These are phyloP conservation scores for Andrena minutula DNA, from an alignment of 2,888 invertebrate species.

Conservation along the genomic window DNA sequence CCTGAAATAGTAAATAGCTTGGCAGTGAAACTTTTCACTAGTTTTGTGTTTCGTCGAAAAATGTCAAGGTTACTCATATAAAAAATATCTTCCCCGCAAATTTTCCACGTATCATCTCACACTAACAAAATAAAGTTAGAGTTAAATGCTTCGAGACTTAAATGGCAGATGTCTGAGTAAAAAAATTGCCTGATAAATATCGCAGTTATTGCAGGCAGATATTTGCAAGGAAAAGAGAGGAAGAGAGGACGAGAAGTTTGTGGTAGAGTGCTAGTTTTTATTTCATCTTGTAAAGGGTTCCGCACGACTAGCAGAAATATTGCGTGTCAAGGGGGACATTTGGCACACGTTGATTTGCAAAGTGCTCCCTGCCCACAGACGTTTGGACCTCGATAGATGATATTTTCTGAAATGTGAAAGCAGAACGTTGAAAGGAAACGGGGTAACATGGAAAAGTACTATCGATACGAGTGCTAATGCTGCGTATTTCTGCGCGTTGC, in stretches of 20 bases:
- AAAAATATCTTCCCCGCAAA: background rate
- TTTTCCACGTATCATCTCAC: background rate
- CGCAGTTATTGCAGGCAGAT: no score
- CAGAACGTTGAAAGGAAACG: background rate
- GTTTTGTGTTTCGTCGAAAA: background rate
- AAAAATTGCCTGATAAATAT: no score
- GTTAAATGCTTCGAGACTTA: background rate
- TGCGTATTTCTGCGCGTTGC: background rate
- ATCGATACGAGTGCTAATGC: conserved; percentile 1
- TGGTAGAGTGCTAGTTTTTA: no score
- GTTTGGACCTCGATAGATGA: background rate
- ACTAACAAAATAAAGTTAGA: background rate
- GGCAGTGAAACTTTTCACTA: no score
- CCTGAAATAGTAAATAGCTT: background rate
- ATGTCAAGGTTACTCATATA: background rate
- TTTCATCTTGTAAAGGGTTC: no score
- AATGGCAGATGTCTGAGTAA: no score
- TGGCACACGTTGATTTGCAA: no score
- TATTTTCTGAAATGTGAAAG: conserved; percentile 7
- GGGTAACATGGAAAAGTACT: conserved; percentile 22
- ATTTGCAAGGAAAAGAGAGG: no score
- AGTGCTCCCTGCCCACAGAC: background rate
- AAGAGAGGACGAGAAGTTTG: no score
- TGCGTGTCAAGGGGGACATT: no score
- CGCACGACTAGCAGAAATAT: no score